Base-by-base conservation (phyloP, 2,797 vertebrate species). In the Leuciscus waleckii region DNA sequence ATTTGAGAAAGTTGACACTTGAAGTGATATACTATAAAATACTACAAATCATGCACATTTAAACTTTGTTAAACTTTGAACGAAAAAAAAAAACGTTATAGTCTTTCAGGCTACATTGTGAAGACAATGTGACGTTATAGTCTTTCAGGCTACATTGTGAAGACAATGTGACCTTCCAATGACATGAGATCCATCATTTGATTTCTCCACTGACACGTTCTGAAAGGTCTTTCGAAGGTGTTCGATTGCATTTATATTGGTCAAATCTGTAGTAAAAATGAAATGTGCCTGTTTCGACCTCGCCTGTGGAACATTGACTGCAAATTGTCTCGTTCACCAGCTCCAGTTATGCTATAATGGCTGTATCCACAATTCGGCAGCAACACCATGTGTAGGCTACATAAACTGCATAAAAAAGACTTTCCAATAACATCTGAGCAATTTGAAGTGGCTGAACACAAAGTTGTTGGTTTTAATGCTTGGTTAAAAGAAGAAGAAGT, bases 211-310 rank as follows among this genome's bases (percentile, higher is more conserved):
- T 43, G 81, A 49, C 69, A 29, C 10, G 2, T 82, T 82, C 56
- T 46, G 54, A 82, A 82, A 82, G 80, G 68, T 69, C 51, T 71
- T 82, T 71, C 7, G 37, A 79, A 82, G 5, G 39, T 61, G 26
- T 46, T 71, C 9, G 35, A 61, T 71, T 82, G 39, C 10, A 73
- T 79, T 61, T 58, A 29, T 82, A 70, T 29, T 54, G 17, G 37
- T 29, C 68, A 35, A 61, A 73, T 82, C 54, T 73, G 61, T 43
- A 61, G 19, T 43, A 16, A 46, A 82, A 73, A 43, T 65, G n/a
- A 73, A 61, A 82, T 46, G 51, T 46, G 51, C 19, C 17, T 14
- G n/a, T 61, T 71, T 35, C 29, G 39, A 46, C 81, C 81, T 73
- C n/a, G 43, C 51, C 26, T 79, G 37, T 14, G 17, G 23, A 73